Evolutionary conservation across 2,113 vertebrate species (phyloP), one percentile per base, ranked within the genome.

Genomic region (Muntiacus reevesi): DNA sequence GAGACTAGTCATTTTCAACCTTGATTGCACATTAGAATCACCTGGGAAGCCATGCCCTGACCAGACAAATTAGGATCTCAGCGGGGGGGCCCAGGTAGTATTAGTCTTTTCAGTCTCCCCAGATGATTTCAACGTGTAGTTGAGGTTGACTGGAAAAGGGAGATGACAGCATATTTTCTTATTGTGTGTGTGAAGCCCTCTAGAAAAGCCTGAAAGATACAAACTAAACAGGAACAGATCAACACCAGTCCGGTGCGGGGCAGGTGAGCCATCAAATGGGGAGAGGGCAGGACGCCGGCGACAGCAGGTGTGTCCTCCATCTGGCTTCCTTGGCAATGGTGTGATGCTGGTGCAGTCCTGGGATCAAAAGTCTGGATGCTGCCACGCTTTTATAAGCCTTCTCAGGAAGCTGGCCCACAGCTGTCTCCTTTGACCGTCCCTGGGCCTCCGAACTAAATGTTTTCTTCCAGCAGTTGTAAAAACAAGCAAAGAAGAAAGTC

Each of bases 401-500:
- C 50, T 50, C 60, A 36, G 83, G 47, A 86, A 93, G 71, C 71
- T 33, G n/a, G 78, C 25, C 9, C 11, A 13, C 82, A 95, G 94
- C 87, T 97, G 84, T 90, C 78, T 8, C n/a, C 92, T 87, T 84
- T 81, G 60, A 47, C 92, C 82, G 52, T 89, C 64, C 71, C 36
- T 33, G 36, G 13, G 45, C 8, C 25, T 74, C 83, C 4, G 25
- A 92, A 57, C 33, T 64, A 14, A 47, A 40, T 64, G 21, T 71
- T 94, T 94, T 55, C 47, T 52, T 54, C n/a, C 13, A 50, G 17
- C n/a, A 95, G 71, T 7, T 47, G 43, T 60, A 76, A 90, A 78
- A 89, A 79, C 30, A 97, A 81, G 79, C 92, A 57, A 93, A 85
- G 67, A 93, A 94, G 91, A 98, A 98, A 98, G 40, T 98, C 97